Evolutionary conservation across 2,888 invertebrate species (phyloP).

Genomic region (Lasioglossum lativentre): DNA sequence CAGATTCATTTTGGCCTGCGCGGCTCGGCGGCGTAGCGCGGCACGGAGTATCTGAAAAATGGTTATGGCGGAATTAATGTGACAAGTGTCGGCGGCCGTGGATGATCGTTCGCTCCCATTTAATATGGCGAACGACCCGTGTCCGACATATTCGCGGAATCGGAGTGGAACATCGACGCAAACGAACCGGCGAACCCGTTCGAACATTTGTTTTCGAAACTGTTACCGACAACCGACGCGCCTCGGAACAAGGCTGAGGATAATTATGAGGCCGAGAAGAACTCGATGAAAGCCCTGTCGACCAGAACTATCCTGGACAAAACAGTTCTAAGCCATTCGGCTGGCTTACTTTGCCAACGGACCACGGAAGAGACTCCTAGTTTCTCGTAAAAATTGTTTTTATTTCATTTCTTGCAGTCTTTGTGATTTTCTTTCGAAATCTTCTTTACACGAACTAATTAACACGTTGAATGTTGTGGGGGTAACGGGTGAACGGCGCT

Average conservation of each 20-base stretch:
- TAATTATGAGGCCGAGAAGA: slow-evolving; percentile 34
- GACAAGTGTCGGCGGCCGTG: slow-evolving; percentile 1
- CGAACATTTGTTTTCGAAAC: slow-evolving; percentile 55
- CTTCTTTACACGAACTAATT: not conserved
- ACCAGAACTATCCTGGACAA: slow-evolving; percentile 26
- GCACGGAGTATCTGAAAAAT: not conserved
- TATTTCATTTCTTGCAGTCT: not conserved
- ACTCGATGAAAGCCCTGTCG: slow-evolving; percentile 12
- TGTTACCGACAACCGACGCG: slow-evolving; percentile 24
- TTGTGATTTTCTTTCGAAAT: not conserved
- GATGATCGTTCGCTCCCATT: slow-evolving; percentile 11
- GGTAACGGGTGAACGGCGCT: no score
- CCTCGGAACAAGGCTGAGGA: slow-evolving; percentile 39
- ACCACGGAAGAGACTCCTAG: not conserved
- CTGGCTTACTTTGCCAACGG: slow-evolving; percentile 2
- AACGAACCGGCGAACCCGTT: slow-evolving; percentile 53
- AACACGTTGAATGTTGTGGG: not conserved
- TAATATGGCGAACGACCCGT: slow-evolving; percentile 21
- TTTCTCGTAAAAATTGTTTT: not conserved
- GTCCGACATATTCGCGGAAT: slow-evolving; percentile 21
- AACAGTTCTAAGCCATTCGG: not conserved
- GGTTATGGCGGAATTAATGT: slow-evolving; percentile 35
- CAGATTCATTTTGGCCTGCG: not conserved
- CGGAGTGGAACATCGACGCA: slow-evolving; percentile 55
- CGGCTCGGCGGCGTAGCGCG: not conserved